Evolutionary conservation across 2,113 vertebrate genomes (phyloP).

Genomic region (Nycticebus coucang): DNA sequence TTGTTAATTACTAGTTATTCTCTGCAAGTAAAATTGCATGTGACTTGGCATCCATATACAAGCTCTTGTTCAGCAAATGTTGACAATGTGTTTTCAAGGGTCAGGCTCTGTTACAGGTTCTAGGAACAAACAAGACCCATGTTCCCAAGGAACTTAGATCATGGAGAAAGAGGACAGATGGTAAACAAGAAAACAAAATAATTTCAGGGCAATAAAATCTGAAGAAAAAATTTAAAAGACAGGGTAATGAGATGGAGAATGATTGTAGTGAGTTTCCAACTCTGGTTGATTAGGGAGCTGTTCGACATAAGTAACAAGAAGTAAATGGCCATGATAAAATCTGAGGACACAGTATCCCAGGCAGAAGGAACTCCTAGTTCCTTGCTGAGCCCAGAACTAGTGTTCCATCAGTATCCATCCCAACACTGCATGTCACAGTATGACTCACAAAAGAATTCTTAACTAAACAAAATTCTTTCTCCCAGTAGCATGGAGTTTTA

Average conservation of each 20-base stretch:
- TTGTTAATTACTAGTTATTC: neutral
- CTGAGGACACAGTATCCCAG: neutral
- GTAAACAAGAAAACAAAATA: slow-evolving; percentile 10
- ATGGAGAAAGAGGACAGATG: neutral
- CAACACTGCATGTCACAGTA: neutral
- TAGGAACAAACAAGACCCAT: neutral
- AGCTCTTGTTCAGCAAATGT: neutral
- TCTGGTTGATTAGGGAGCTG: neutral
- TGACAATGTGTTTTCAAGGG: neutral
- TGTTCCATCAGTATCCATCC: neutral
- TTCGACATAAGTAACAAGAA: neutral
- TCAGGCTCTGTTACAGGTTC: neutral
- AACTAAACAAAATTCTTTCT: neutral
- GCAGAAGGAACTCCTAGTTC: neutral
- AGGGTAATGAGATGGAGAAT: neutral
- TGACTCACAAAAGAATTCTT: neutral
- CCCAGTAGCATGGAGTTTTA: neutral
- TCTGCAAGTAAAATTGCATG: neutral
- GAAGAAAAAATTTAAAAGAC: neutral
- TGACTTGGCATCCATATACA: neutral
- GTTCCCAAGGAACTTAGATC: neutral
- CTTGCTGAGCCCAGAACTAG: neutral
- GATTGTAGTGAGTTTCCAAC: neutral
- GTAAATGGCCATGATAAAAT: neutral
- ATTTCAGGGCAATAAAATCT: neutral